These are phyloP conservation scores for Halichoerus grypus DNA, from an alignment of 2,113 vertebrate species.

Conservation along the genomic window DNA sequence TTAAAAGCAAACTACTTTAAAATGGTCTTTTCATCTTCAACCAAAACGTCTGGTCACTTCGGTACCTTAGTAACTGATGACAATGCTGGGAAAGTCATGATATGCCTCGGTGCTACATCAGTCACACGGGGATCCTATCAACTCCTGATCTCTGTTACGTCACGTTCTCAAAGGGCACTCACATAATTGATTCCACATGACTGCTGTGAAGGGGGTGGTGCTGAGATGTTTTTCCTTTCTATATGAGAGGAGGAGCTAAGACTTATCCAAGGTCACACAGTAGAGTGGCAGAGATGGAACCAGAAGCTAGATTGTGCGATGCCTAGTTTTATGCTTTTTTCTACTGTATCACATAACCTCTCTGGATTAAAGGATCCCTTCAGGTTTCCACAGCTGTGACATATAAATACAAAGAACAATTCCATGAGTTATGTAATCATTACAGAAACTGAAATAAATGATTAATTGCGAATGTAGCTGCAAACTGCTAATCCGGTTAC, in stretches of 20 bases:
- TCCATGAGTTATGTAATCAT: background rate
- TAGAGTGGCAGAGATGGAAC: background rate
- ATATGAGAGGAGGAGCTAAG: background rate
- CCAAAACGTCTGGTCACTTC: constrained; percentile 4
- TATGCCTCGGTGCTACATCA: background rate
- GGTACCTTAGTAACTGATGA: background rate
- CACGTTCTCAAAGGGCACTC: background rate
- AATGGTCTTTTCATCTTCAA: constrained; percentile 44
- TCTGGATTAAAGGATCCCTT: background rate
- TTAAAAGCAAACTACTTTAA: constrained; percentile 52
- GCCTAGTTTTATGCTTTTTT: background rate
- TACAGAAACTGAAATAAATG: background rate
- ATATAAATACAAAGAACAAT: constrained; percentile 44
- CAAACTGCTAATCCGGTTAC: constrained; percentile 29
- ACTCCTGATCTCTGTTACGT: background rate
- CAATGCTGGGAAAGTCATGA: background rate
- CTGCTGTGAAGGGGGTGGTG: background rate
- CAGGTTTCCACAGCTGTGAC: background rate
- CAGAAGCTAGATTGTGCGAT: background rate
- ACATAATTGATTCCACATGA: background rate
- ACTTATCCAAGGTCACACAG: background rate
- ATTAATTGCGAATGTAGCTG: constrained; percentile 29
- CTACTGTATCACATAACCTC: background rate
- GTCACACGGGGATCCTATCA: background rate
- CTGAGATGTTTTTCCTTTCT: background rate